Evolutionary conservation across 2,113 vertebrate genomes (phyloP).

Genomic region (Bubalus kerabau): DNA sequence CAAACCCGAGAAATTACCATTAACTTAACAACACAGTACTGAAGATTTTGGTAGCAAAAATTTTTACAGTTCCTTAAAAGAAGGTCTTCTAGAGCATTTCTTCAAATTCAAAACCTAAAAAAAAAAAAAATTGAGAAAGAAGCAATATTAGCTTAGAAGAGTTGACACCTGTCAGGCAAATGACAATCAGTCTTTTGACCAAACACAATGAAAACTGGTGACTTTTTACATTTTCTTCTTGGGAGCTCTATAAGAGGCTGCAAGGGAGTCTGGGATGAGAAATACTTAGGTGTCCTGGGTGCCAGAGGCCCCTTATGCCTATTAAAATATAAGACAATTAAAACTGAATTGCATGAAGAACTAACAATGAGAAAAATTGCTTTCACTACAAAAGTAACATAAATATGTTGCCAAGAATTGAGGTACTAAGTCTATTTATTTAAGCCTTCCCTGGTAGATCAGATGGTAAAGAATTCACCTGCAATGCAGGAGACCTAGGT

Average conservation of each 20-base stretch:
- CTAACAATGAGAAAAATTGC: background rate
- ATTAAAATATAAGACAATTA: background rate
- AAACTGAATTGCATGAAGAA: background rate
- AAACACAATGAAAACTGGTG: constrained; percentile 61
- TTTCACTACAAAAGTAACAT: background rate
- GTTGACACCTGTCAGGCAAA: background rate
- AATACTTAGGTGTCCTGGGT: background rate
- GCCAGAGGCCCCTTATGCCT: background rate
- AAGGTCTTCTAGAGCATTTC: constrained; percentile 65
- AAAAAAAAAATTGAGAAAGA: background rate
- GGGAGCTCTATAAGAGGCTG: background rate
- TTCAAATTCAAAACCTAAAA: constrained; percentile 73
- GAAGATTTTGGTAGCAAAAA: constrained; percentile 80
- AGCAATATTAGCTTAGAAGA: constrained; percentile 22
- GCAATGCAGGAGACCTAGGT: background rate
- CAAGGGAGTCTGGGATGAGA: background rate
- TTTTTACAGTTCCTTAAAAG: constrained; percentile 75
- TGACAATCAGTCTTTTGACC: constrained; percentile 48
- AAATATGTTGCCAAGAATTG: background rate
- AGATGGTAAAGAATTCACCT: background rate
- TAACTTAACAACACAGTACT: constrained; percentile 63
- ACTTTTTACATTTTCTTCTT: background rate
- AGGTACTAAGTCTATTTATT: background rate
- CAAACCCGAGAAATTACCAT: constrained; percentile 21
- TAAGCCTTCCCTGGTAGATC: background rate